phyloP scores from a whole-genome alignment of 2,797 vertebrate species.

The Rhinophrynus dorsalis region DNA sequence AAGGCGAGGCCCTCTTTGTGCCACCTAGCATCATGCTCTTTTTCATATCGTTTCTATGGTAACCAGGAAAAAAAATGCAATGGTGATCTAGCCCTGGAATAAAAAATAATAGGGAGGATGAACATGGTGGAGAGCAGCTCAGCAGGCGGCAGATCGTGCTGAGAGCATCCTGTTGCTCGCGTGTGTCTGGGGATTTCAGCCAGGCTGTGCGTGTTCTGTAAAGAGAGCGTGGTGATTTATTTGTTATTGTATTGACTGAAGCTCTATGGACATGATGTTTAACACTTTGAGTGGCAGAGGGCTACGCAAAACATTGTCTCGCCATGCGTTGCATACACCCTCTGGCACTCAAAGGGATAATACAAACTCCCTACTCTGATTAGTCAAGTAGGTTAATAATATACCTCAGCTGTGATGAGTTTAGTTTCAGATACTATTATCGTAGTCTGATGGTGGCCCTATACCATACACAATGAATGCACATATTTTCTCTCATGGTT shows the following conservation, averaged over 20 bases:
- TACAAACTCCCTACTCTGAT: too few relatives aligned
- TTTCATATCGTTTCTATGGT: slow-evolving; percentile 62
- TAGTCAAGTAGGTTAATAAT: too few relatives aligned
- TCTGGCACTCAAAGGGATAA: too few relatives aligned
- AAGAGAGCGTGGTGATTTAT: neutral
- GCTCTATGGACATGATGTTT: too few relatives aligned
- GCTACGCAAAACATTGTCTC: too few relatives aligned
- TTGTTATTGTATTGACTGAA: neutral
- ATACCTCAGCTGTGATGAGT: too few relatives aligned
- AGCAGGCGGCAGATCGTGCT: neutral
- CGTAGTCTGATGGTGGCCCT: too few relatives aligned
- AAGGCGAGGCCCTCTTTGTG: slow-evolving; percentile 54
- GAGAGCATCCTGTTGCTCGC: slow-evolving; percentile 5
- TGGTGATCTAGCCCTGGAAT: slow-evolving; percentile 10
- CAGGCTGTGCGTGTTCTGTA: neutral
- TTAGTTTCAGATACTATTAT: too few relatives aligned
- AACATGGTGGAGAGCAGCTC: slow-evolving; percentile 2
- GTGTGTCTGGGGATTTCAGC: neutral
- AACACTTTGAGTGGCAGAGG: too few relatives aligned
- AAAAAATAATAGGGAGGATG: neutral
- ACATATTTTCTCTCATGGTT: too few relatives aligned
- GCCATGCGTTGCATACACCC: too few relatives aligned
- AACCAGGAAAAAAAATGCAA: slow-evolving; percentile 55
- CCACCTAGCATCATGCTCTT: slow-evolving; percentile 52
- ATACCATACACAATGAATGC: too few relatives aligned